Conservation (phyloP, 2,888 invertebrate genomes). For the Drosophila nr. perissopoda region DNA sequence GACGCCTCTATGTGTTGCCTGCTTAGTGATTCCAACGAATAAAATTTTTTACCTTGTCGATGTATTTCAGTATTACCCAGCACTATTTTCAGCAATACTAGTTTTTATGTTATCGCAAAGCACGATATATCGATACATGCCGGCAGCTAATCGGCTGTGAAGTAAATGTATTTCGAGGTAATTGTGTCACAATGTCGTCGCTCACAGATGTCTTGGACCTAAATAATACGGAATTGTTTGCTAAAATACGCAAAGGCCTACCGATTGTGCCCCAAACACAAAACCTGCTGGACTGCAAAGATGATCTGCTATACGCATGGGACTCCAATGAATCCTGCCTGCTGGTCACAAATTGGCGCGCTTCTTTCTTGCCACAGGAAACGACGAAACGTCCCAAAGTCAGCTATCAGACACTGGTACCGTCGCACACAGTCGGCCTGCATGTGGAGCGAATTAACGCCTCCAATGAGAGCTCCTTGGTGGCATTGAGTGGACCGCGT, state of each 20-base stretch:
- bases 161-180: constrained; percentile 22
- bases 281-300: constrained; percentile 87
- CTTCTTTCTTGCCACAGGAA: constrained; percentile 79
- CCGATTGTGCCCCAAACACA: constrained; percentile 86
- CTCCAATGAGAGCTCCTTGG: constrained; percentile 88
- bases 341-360: constrained; percentile 86
- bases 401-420: constrained; percentile 87
- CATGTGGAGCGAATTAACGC: constrained; percentile 88
- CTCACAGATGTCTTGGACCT: constrained; percentile 87
- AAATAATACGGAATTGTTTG: constrained; percentile 87
- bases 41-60: not conserved
- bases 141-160: constrained; percentile 16
- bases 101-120: not conserved
- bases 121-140: constrained; percentile 13
- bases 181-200: constrained; percentile 72
- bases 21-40: no score
- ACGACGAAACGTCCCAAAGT: constrained; percentile 27
- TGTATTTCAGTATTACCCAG: not conserved
- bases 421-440: constrained; percentile 88
- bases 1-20: no score
- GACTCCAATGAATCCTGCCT: constrained; percentile 87
- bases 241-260: constrained; percentile 86
- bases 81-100: not conserved
- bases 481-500: constrained; percentile 88
- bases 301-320: constrained; percentile 88